Base-by-base conservation (phyloP, 2,113 vertebrate genomes). In the Patagioenas fasciata region DNA sequence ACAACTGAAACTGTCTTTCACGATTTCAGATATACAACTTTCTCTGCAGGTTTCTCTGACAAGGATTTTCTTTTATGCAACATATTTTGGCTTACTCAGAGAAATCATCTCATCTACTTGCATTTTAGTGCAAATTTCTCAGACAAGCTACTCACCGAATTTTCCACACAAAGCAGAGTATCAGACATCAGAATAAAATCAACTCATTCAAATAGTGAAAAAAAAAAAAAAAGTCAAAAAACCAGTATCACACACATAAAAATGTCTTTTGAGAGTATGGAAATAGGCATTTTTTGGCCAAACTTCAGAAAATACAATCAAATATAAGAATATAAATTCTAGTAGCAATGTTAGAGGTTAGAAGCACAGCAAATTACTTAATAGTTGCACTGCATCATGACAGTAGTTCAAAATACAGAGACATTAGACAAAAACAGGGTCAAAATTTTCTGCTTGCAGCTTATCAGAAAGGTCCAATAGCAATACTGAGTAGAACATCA, bases 11-110 rank as follows among this genome's bases (percentile, higher is more conserved):
- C 64, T 64, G 67, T 51, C 73, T 91, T 78, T 53, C 69, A 86
- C 26, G 40, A 86, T 86, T 79, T 92, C 72, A 92, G 51, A 71
- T 31, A 64, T 4, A 83, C 50, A 81, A 65, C 48, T 61, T 86
- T 50, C 57, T 84, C 65, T 73, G 53, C 53, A 81, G 24, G 75
- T 84, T 86, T 65, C 53, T 64, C 54, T 79, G 80, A 89, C 82
- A 94, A 71, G 34, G 65, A 73, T 80, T 86, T 94, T 89, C 53
- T 53, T 93, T 86, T 67, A 34, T 58, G 57, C 48, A 85, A 62
- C 21, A 6, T n/a, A 60, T 79, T 96, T 88, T 57, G 82, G 82
- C 85, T 89, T 95, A 69, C 53, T 94, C 65, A 26, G 64, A 91
- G 34, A 91, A 89, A 89, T 42, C 0, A 5, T 69, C 26, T 78